Evolutionary conservation across 1,140 invertebrate genomes (phyloP).

Genomic region (Gyrodactylus bullatarudis): DNA sequence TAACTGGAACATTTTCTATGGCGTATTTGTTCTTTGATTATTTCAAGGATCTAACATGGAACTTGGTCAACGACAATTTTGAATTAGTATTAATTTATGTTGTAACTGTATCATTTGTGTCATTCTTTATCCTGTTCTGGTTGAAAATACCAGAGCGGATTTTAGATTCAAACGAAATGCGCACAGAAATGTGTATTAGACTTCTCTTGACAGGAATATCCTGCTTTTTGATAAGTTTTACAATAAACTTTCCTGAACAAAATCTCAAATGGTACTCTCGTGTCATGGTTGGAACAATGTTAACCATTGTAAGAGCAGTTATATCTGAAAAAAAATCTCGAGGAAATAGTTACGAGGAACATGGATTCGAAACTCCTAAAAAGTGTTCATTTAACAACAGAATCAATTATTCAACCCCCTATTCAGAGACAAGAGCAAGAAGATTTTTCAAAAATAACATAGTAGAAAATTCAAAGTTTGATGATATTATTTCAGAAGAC

Average conservation of each 20-base stretch:
- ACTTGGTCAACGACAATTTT: not conserved
- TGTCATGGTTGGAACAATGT: not conserved
- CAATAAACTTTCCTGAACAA: not conserved
- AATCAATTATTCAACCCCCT: not conserved
- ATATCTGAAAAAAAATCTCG: not conserved
- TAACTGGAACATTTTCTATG: not conserved
- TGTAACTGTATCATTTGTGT: not conserved
- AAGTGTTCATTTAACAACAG: not conserved
- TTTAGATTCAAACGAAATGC: not conserved
- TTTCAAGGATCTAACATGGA: not conserved
- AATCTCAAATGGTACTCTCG: not conserved
- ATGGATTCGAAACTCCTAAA: not conserved
- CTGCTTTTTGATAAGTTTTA: not conserved
- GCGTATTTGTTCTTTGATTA: not conserved
- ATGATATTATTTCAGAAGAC: not conserved
- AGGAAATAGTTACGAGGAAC: not conserved
- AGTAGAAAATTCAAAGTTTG: too few relatives aligned
- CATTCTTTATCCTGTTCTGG: not conserved
- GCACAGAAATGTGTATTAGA: not conserved
- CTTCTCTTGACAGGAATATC: not conserved
- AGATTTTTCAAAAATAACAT: not conserved
- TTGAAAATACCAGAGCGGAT: not conserved
- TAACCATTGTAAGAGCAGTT: not conserved
- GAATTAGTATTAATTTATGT: not conserved
- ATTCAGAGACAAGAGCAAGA: not conserved